Base-by-base conservation (phyloP, 1,140 invertebrate genomes). In the Drosophila ohnishii region DNA sequence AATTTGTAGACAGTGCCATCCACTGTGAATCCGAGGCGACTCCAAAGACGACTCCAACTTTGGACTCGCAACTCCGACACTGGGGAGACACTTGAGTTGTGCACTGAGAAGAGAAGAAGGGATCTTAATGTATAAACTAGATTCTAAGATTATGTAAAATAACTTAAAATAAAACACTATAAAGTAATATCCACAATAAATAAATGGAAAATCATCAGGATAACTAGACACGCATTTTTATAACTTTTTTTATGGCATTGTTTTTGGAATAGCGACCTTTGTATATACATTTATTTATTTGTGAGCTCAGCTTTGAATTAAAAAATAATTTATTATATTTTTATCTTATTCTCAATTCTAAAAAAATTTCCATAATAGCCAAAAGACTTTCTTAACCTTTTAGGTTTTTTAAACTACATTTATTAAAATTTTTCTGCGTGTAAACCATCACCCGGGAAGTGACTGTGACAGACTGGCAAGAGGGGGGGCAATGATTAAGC, bases 401-500 rank as follows among this genome's bases (percentile, higher is more conserved):
- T 19, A 19, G 19, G 19, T 19, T 19, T n/a, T n/a, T n/a, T n/a
- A n/a, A n/a, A n/a, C n/a, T n/a, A n/a, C n/a, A n/a, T n/a, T n/a
- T n/a, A n/a, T n/a, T n/a, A n/a, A n/a, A n/a, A n/a, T n/a, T n/a
- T n/a, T 19, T 22, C 37, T 22, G 9, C 8, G 30, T 66, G 65
- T 69, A 69, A 51, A 28, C 44, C 59, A 13, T 32, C 57, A 72
- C 63, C 69, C 73, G 72, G 73, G 73, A 79, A 85, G 61, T 61
- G 40, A 45, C 69, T 85, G 62, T 78, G 66, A 80, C 78, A 70
- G 39, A 73, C 19, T 55, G 59, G 40, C 62, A 28, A 57, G 53
- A 57, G 32, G 70, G 75, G 74, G 74, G 63, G 59, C 48, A 73
- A 77, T 87, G 84, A 87, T 88, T 78, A 84, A 87, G 65, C 62